Conservation (phyloP, 2,113 vertebrate species). For the Arizona elegans region DNA sequence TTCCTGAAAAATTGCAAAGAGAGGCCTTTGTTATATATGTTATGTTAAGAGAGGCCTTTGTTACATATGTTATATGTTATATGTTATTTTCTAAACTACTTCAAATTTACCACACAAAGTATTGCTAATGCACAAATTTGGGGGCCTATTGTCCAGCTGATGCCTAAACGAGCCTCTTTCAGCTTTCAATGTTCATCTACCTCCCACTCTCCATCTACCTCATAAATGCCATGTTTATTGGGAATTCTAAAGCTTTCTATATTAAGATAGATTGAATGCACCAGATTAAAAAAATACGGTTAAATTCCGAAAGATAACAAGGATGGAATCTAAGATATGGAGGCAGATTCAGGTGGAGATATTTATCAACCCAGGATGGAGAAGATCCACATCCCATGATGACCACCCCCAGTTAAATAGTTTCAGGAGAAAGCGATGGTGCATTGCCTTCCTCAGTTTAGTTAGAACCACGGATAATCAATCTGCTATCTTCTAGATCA, state of each 20-base stretch:
- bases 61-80: no score
- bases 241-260: neutral
- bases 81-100: constrained; percentile 45
- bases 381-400: neutral
- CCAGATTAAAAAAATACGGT: neutral
- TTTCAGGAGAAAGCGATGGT: neutral
- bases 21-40: constrained; percentile 48
- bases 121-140: neutral
- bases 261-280: neutral
- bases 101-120: neutral
- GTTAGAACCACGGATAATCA: neutral
- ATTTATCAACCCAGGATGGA: neutral
- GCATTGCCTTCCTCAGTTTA: neutral
- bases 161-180: neutral
- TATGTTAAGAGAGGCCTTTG: constrained; percentile 45
- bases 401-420: neutral
- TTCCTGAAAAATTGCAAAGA: constrained; percentile 63
- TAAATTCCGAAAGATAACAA: neutral
- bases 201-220: neutral
- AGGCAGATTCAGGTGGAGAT: neutral
- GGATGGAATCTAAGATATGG: neutral
- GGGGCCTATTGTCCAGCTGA: neutral
- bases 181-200: neutral
- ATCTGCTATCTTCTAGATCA: neutral
- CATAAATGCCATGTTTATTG: neutral